Percentiles rank a stretch among this genome's conserved stretches.
Conservation (phyloP, 2,888 invertebrate genomes). For the Drosophila nigricruria region DNA sequence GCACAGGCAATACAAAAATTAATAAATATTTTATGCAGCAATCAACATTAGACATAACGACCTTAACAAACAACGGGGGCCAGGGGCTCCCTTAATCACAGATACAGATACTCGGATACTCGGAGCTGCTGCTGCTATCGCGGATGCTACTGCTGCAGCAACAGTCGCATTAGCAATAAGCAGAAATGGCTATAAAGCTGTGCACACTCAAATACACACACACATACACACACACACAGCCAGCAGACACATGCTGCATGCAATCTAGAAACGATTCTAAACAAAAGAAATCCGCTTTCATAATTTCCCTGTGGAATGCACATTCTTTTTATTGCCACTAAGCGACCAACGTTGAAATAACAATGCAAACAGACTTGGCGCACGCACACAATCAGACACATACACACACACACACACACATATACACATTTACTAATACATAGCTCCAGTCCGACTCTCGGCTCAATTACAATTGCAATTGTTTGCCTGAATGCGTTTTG, state of each 20-base stretch:
- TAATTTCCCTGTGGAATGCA: slow-evolving; percentile 80
- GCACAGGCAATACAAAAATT: slow-evolving; percentile 24
- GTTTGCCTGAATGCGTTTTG: slow-evolving; percentile 82
- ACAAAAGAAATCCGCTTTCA: slow-evolving; percentile 82
- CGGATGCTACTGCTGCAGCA: slow-evolving; percentile 47
- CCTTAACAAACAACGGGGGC: slow-evolving; percentile 30
- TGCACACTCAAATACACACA: slow-evolving; percentile 36
- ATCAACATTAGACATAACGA: slow-evolving; percentile 54
- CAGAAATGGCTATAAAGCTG: slow-evolving; percentile 68
- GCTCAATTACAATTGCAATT: slow-evolving; percentile 82
- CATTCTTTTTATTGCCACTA: slow-evolving; percentile 82
- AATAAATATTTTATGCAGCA: slow-evolving; percentile 67
- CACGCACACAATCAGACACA: slow-evolving; percentile 26
- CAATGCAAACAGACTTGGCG: slow-evolving; percentile 70
- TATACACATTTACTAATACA: slow-evolving; percentile 40
- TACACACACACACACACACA: slow-evolving; percentile 19
- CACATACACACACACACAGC: slow-evolving; percentile 6
- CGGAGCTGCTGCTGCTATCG: slow-evolving; percentile 33
- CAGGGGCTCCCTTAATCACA: slow-evolving; percentile 33
- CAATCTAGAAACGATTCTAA: slow-evolving; percentile 81
- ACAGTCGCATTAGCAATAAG: slow-evolving; percentile 76
- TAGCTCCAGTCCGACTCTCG: slow-evolving; percentile 66
- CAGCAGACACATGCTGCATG: slow-evolving; percentile 51
- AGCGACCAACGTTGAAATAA: slow-evolving; percentile 77
- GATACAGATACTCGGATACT: slow-evolving; percentile 27